phyloP scores from a whole-genome alignment of 2,797 vertebrate genomes.

The Hoplostethus atlanticus region DNA sequence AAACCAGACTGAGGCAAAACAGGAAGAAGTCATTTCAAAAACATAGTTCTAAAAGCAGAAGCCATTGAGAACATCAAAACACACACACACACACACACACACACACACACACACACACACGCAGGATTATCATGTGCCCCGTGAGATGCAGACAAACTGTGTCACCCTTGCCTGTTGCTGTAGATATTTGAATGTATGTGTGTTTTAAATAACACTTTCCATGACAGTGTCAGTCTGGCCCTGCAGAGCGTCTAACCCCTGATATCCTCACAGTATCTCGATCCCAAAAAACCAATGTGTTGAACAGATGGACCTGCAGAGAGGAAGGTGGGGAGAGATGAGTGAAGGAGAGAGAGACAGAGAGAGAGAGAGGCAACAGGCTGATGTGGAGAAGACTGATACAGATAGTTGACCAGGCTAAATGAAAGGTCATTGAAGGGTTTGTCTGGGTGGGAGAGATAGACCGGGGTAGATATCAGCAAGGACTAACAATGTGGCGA shows the following conservation, averaged over 20 bases:
- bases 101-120: constrained; percentile 19
- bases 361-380: neutral
- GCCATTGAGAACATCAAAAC: constrained; percentile 35
- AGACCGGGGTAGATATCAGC: neutral
- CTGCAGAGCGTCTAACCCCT: constrained; percentile 7
- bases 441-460: neutral
- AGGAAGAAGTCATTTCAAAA: constrained; percentile 33
- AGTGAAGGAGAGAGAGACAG: neutral
- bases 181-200: constrained; percentile 40
- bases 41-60: constrained; percentile 47
- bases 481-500: constrained; percentile 15
- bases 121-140: constrained; percentile 44
- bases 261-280: neutral
- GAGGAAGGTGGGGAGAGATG: neutral
- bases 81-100: neutral
- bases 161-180: constrained; percentile 11
- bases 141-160: constrained; percentile 39
- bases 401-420: neutral
- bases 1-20: constrained; percentile 38
- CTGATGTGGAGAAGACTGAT: neutral
- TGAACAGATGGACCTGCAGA: constrained; percentile 16
- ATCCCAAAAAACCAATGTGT: constrained; percentile 5
- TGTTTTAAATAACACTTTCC: constrained; percentile 56
- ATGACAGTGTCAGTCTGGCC: constrained; percentile 14
- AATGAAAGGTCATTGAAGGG: neutral